Base-by-base conservation (phyloP, 2,113 vertebrate genomes). In the Leptodactylus fuscus region DNA sequence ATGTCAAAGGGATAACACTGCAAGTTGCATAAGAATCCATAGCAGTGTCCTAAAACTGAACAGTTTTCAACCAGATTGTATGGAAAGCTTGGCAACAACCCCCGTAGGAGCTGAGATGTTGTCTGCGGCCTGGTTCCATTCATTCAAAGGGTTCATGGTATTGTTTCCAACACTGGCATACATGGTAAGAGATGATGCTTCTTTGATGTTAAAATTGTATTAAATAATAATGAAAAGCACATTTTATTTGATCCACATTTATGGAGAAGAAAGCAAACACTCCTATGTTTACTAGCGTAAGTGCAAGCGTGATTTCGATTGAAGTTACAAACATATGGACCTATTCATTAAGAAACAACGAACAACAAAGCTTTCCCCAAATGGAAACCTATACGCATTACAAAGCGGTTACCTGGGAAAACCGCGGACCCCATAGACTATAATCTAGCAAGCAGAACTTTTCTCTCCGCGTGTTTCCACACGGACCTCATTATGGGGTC, bases 251-350 rank as follows among this genome's bases (percentile, higher is more conserved):
- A 69, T 36, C 34, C 16, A 2, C 20, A 34, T 34, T 34, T 67
- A 34, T n/a, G n/a, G n/a, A 22, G 65, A 69, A 36, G 65, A 69
- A 38, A 36, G 34, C 16, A 7, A 18, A 69, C 65, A 22, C 65
- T 34, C 62, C 62, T 69, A 69, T 20, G 65, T 69, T 69, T 69
- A 69, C 65, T 69, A 69, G 65, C 65, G 6, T 69, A 32, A 69
- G 18, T 69, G 34, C 34, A 36, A 69, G 65, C 16, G 22, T 6
- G 32, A 38, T 38, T 69, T 69, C 32, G 16, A 65, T 16, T 62
- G 24, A 65, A 69, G 4, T 58, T 24, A 58, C 27, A 27, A 3
- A 34, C 62, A 67, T 65, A 65, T 34, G 34, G 32, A 38, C 65
- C 3, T 36, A 8, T 36, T 36, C 65, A 34, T 18, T 16, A 16